A percentile compares a stretch with the other conserved stretches of the same genome.
Conservation (phyloP, 2,797 vertebrate genomes). For the Gallinago nigripennis region DNA sequence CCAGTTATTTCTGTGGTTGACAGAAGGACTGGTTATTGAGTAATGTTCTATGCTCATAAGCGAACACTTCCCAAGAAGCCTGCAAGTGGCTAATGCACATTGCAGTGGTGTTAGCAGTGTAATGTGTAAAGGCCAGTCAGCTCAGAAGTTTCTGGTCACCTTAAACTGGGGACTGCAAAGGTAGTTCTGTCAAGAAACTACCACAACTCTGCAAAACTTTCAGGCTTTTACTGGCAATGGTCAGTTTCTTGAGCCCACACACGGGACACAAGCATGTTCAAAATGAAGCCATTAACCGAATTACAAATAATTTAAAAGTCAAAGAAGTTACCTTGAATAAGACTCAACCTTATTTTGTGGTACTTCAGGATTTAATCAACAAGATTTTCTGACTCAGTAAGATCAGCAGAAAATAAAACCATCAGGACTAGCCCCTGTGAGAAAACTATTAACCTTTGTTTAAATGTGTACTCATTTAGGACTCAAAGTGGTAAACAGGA, state of each 20-base stretch:
- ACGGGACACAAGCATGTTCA: accelerated
- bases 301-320: neutral
- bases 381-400: neutral
- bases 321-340: neutral
- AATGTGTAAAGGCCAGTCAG: neutral
- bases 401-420: neutral
- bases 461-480: neutral
- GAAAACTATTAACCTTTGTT: neutral
- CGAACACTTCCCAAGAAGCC: neutral
- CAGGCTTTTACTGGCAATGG: neutral
- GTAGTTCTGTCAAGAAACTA: neutral
- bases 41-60: neutral
- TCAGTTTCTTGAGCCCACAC: neutral
- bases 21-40: neutral
- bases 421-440: neutral
- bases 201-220: neutral
- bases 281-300: neutral
- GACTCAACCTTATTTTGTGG: neutral
- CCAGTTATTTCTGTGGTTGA: neutral
- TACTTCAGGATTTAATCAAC: neutral
- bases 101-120: neutral
- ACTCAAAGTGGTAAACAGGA: neutral
- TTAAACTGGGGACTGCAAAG: neutral
- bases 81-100: neutral
- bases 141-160: neutral